Conservation (phyloP, 1,140 invertebrate genomes). For the Drosophila parabipectinata region DNA sequence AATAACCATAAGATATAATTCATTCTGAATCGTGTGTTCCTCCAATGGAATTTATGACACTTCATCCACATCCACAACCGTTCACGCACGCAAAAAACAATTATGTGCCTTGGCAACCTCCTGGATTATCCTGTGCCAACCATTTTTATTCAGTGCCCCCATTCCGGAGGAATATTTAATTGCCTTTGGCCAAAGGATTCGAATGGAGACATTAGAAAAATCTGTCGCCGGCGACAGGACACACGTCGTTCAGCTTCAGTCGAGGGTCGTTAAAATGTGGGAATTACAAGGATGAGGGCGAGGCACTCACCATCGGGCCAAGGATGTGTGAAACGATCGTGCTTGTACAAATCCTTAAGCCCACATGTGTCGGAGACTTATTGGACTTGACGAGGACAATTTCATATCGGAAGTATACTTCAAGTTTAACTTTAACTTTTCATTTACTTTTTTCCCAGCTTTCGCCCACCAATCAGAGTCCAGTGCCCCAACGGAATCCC, state of each 20-base stretch:
- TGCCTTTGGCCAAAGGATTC: slow-evolving; percentile 74
- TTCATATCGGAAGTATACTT: neutral
- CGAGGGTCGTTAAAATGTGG: slow-evolving; percentile 58
- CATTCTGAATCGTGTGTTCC: slow-evolving; percentile 69
- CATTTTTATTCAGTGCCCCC: slow-evolving; percentile 2
- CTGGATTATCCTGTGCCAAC: neutral
- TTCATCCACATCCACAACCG: slow-evolving; percentile 26
- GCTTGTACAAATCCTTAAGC: slow-evolving; percentile 14
- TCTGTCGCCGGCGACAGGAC: slow-evolving; percentile 68
- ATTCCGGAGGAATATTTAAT: slow-evolving; percentile 57
- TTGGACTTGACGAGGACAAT: slow-evolving; percentile 28
- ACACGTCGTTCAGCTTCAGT: slow-evolving; percentile 51
- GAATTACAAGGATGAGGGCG: slow-evolving; percentile 27
- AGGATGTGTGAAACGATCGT: slow-evolving; percentile 41
- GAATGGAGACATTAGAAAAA: slow-evolving; percentile 81
- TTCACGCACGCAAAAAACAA: slow-evolving; percentile 71
- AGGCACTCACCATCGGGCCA: neutral
- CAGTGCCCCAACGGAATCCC: slow-evolving; percentile 1
- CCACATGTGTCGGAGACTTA: slow-evolving; percentile 46
- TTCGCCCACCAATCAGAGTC: slow-evolving; percentile 19
- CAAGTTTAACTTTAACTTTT: neutral
- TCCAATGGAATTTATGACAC: slow-evolving; percentile 64
- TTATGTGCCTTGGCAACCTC: slow-evolving; percentile 35
- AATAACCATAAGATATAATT: slow-evolving; percentile 76
- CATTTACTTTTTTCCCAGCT: neutral